Evolutionary conservation across 2,797 vertebrate genomes (phyloP).

Genomic region (Huso huso): DNA sequence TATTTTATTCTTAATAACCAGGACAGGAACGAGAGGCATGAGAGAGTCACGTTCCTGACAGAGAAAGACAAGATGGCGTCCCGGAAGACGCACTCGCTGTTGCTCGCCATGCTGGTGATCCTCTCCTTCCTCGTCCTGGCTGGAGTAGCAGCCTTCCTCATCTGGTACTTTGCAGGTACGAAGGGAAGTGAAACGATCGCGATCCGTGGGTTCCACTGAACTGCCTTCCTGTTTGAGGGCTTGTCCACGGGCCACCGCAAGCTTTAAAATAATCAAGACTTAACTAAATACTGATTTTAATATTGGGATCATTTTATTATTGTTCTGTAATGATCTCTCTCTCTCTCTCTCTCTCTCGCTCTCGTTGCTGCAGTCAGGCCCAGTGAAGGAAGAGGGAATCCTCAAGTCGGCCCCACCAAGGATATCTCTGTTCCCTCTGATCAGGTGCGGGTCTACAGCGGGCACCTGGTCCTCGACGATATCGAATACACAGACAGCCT

Average conservation of each 20-base stretch:
- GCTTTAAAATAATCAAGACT: no score
- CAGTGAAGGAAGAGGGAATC: background rate
- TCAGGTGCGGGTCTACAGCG: conserved; percentile 46
- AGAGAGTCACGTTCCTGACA: conserved; percentile 45
- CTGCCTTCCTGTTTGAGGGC: no score
- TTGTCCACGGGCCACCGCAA: no score
- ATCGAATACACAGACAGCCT: conserved; percentile 36
- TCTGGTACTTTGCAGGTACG: conserved; percentile 60
- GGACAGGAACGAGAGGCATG: conserved; percentile 32
- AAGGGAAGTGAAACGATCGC: conserved; percentile 1
- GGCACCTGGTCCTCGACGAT: conserved; percentile 43
- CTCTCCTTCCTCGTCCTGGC: conserved; percentile 37
- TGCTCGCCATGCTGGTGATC: conserved; percentile 37
- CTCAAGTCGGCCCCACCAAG: background rate
- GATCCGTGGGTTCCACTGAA: no score
- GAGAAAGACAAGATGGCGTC: conserved; percentile 37
- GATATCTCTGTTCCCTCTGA: background rate
- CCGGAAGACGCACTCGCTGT: conserved; percentile 25
- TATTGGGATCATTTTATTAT: no score
- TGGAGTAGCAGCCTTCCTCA: conserved; percentile 45
- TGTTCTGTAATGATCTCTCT: conserved; percentile 6
- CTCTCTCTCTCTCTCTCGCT: conserved; percentile 21
- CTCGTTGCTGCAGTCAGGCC: conserved; percentile 36
- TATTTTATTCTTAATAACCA: conserved; percentile 17
- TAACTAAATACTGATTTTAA: no score